Percentiles rank a stretch among this genome's conserved stretches.
Conservation (phyloP, 2,797 vertebrate genomes). For the Molossus molossus region DNA sequence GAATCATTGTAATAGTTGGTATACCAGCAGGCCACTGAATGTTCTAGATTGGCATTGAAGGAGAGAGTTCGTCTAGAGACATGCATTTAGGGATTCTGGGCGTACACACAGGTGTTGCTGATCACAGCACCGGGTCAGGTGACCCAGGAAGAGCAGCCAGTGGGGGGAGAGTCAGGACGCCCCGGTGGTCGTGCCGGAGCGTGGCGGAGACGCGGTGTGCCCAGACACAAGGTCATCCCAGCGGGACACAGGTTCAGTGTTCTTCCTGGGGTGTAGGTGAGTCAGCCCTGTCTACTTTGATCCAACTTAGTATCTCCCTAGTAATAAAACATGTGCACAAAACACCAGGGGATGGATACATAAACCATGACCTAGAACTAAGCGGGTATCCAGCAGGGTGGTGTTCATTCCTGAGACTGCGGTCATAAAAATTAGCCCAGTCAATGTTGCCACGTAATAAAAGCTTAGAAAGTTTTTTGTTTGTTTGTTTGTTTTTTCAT, state of each 20-base stretch:
- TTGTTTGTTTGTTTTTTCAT: not conserved
- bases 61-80: not conserved
- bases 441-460: not conserved
- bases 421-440: not conserved
- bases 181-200: no score
- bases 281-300: not conserved
- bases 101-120: not conserved
- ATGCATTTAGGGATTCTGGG: not conserved
- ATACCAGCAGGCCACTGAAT: not conserved
- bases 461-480: not conserved
- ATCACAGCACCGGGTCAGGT: not conserved
- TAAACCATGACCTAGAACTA: not conserved
- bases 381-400: not conserved
- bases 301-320: not conserved
- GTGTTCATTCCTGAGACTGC: not conserved
- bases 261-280: not conserved
- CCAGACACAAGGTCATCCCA: not conserved
- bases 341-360: not conserved
- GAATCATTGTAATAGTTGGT: not conserved
- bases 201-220: rapidly evolving
- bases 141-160: not conserved
- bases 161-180: not conserved
- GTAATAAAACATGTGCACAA: not conserved
- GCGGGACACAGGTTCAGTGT: not conserved
- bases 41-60: not conserved